These are phyloP conservation scores for Cnemophilus loriae DNA, from an alignment of 2,113 vertebrate genomes.

Conservation along the genomic window DNA sequence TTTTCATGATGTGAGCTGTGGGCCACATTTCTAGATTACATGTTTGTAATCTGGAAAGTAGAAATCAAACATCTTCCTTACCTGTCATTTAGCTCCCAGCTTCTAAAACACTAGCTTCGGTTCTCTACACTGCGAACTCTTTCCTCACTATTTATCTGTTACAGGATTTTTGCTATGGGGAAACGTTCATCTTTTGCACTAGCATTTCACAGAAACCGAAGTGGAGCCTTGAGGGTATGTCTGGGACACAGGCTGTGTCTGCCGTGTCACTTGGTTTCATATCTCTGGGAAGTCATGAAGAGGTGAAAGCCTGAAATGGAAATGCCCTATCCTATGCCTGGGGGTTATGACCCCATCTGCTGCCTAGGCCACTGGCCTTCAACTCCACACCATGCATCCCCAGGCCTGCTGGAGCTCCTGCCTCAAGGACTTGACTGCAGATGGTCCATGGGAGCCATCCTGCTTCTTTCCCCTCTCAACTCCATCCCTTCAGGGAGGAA, in stretches of 20 bases:
- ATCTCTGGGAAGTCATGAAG: neutral
- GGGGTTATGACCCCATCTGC: neutral
- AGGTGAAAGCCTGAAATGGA: neutral
- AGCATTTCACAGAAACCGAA: neutral
- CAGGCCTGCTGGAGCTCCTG: neutral
- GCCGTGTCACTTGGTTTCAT: neutral
- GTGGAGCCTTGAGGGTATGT: neutral
- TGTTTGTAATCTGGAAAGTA: slow-evolving; percentile 8
- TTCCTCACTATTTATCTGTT: neutral
- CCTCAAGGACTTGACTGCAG: neutral
- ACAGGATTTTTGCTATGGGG: neutral
- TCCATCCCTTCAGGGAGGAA: neutral
- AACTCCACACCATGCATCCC: fast-evolving
- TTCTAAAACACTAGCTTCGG: neutral
- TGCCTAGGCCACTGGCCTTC: neutral
- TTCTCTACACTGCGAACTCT: neutral
- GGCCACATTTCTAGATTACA: neutral
- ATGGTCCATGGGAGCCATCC: neutral
- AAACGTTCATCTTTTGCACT: neutral
- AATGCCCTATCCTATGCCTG: neutral
- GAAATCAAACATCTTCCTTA: neutral
- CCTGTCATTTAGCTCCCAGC: neutral
- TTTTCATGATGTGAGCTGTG: neutral
- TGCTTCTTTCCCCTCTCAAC: neutral
- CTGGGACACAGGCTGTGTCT: neutral